Percentiles rank a stretch among this genome's conserved stretches.
Conservation (phyloP, 2,888 invertebrate species). For the Drosophila setosimentum region DNA sequence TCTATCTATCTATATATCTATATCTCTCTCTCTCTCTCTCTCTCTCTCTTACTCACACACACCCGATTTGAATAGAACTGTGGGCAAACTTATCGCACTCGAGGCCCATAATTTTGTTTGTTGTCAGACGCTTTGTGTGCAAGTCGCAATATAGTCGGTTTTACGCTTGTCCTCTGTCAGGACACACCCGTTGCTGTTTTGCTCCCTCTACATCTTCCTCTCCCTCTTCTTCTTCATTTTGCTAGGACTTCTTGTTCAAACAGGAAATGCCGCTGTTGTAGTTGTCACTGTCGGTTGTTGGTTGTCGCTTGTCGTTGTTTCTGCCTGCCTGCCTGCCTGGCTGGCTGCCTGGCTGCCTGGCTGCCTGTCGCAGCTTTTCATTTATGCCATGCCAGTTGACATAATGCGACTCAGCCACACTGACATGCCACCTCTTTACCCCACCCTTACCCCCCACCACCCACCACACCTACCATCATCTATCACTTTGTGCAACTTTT, state of each 20-base stretch:
- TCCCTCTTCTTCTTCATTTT: not conserved
- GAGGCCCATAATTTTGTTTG: conserved; percentile 31
- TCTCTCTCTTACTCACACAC: not conserved
- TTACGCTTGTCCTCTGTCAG: conserved; percentile 21
- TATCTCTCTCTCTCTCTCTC: not conserved
- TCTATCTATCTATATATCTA: not conserved
- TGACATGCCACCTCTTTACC: conserved; percentile 5
- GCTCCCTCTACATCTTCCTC: not conserved
- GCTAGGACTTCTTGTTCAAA: conserved; percentile 19
- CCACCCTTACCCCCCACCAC: not conserved
- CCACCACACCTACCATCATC: not conserved
- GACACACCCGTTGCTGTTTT: conserved; percentile 28
- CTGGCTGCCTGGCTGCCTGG: not conserved
- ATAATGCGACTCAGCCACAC: conserved; percentile 68
- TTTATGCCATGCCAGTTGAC: conserved; percentile 75
- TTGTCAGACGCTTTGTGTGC: conserved; percentile 31
- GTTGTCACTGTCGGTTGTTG: conserved; percentile 27
- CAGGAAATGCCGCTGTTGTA: conserved; percentile 34
- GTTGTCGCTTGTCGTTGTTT: conserved; percentile 44
- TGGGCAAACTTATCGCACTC: conserved; percentile 23
- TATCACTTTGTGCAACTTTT: conserved; percentile 29
- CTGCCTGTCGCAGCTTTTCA: conserved; percentile 64
- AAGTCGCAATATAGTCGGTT: conserved; percentile 22
- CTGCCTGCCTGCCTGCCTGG: conserved; percentile 4
- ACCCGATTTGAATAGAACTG: not conserved